A percentile compares a stretch with the other conserved stretches of the same genome.
Evolutionary conservation across 1,140 invertebrate species (phyloP).

Genomic region (Leptopilina boulardi): DNA sequence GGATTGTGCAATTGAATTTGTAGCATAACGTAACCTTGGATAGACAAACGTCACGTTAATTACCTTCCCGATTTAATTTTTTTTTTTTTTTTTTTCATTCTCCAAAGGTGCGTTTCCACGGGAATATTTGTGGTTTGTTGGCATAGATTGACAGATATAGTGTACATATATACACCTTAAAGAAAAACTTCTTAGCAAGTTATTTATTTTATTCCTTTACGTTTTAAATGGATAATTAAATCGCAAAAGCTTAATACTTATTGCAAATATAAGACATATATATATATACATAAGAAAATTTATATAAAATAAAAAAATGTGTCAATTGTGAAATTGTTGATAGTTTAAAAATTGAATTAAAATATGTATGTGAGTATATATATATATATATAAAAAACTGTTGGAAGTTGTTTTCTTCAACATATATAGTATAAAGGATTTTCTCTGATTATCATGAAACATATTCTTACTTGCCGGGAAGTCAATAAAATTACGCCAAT

Average conservation of each 20-base stretch:
- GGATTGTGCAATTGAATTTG: slow-evolving; percentile 63
- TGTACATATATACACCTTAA: too few relatives aligned
- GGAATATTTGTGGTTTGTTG: not conserved
- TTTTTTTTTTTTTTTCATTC: not conserved
- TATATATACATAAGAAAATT: not conserved
- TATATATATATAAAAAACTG: not conserved
- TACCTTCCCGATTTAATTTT: not conserved
- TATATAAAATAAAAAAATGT: not conserved
- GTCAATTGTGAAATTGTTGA: not conserved
- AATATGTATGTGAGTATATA: too few relatives aligned
- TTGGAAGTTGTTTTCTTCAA: not conserved
- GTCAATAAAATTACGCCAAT: slow-evolving; percentile 22
- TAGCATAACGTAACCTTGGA: slow-evolving; percentile 60
- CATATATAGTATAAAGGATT: not conserved
- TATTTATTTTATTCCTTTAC: not conserved
- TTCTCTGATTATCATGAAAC: slow-evolving; percentile 16
- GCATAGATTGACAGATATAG: not conserved
- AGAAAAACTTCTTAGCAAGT: not conserved
- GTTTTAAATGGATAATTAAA: not conserved
- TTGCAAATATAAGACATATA: too few relatives aligned
- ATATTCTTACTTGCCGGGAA: not conserved
- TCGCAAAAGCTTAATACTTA: not conserved
- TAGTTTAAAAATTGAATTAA: not conserved
- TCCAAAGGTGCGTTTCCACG: not conserved
- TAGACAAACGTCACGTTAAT: slow-evolving; percentile 23